Conservation (phyloP, 1,140 invertebrate species). For the Sarcophaga bullata region DNA sequence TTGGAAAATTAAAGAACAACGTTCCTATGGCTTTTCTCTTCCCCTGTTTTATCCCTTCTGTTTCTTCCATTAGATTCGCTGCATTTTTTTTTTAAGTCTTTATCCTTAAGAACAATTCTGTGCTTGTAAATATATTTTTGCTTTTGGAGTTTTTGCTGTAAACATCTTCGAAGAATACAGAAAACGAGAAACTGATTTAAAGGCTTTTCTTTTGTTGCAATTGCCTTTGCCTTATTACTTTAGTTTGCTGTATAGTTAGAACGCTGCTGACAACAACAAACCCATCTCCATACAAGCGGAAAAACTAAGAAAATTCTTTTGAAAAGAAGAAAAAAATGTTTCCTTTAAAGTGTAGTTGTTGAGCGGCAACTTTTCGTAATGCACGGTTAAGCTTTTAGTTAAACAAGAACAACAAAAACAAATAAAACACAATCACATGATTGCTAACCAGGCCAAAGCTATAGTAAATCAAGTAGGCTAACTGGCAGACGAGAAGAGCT, state of each 20-base stretch:
- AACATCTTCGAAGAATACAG: too few species aligned
- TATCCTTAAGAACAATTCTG: too few species aligned
- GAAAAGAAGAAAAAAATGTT: neutral
- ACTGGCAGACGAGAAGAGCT: neutral
- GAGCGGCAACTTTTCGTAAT: slow-evolving; percentile 22
- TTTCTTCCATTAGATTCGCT: neutral
- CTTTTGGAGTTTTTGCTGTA: too few species aligned
- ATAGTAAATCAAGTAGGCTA: neutral
- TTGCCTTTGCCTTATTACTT: neutral
- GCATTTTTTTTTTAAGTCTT: too few species aligned
- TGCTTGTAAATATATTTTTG: too few species aligned
- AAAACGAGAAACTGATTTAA: too few species aligned
- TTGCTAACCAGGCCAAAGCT: neutral
- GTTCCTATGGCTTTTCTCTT: neutral
- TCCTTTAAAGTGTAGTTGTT: too few species aligned
- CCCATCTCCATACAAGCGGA: neutral
- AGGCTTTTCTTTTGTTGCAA: neutral
- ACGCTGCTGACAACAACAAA: neutral
- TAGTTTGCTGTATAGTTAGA: slow-evolving; percentile 24
- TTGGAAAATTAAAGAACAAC: neutral
- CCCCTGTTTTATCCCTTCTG: neutral
- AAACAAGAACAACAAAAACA: neutral
- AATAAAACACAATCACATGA: neutral
- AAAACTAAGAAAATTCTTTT: neutral
- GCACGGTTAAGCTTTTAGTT: slow-evolving; percentile 10